phyloP scores from a whole-genome alignment of 2,888 invertebrate genomes.

The Germaria angustata region DNA sequence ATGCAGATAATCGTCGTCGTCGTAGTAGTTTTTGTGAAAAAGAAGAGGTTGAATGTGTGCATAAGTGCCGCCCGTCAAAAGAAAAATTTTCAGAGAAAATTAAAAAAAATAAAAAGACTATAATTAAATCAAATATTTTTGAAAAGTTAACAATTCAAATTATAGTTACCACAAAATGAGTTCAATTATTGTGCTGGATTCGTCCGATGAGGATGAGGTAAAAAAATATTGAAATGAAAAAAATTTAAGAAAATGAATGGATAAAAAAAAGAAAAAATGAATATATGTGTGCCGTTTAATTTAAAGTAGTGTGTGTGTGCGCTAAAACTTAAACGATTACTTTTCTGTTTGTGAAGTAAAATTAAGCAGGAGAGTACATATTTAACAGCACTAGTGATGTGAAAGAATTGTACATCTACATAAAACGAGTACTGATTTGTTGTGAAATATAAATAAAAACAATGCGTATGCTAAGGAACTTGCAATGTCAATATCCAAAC shows the following conservation, averaged over 20 bases:
- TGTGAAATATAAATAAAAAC: slow-evolving; percentile 49
- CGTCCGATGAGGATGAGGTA: slow-evolving; percentile 80
- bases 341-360: slow-evolving; percentile 49
- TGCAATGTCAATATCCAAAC: not conserved
- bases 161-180: slow-evolving; percentile 70
- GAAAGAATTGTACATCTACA: not conserved
- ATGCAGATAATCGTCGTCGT: slow-evolving; percentile 67
- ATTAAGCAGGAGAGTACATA: slow-evolving; percentile 12
- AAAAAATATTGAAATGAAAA: slow-evolving; percentile 67
- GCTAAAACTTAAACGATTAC: slow-evolving; percentile 59
- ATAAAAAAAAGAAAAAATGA: slow-evolving; percentile 51
- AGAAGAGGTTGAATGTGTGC: slow-evolving; percentile 67
- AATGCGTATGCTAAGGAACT: slow-evolving; percentile 11
- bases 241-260: slow-evolving; percentile 53
- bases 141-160: slow-evolving; percentile 9
- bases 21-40: slow-evolving; percentile 66
- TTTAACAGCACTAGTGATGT: slow-evolving; percentile 54
- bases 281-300: slow-evolving; percentile 34
- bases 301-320: slow-evolving; percentile 55
- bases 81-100: slow-evolving; percentile 63
- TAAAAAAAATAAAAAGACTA: slow-evolving; percentile 35
- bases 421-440: slow-evolving; percentile 54
- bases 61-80: slow-evolving; percentile 66
- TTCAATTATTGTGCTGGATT: slow-evolving; percentile 78
- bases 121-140: slow-evolving; percentile 15